Percentiles rank a stretch among this genome's conserved stretches.
phyloP scores from a whole-genome alignment of 2,113 vertebrate species.

The Osmerus mordax region DNA sequence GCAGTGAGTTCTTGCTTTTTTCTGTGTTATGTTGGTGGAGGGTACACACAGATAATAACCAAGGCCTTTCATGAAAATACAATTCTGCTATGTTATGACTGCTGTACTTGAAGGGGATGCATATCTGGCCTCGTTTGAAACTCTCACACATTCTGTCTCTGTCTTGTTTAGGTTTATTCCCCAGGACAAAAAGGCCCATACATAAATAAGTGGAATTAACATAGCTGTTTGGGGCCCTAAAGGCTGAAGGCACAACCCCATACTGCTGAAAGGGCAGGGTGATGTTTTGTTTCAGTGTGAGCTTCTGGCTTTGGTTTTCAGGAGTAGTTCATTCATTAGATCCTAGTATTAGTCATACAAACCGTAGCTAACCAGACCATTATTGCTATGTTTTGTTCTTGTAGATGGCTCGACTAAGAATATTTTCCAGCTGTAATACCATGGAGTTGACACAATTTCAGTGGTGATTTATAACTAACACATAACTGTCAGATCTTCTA shows the following conservation, averaged over 20 bases:
- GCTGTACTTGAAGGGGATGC: too few relatives aligned
- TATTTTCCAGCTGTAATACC: too few relatives aligned
- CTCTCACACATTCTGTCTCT: not conserved
- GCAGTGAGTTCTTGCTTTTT: too few relatives aligned
- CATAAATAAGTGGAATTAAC: conserved; percentile 48
- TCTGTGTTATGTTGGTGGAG: too few relatives aligned
- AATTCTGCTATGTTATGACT: too few relatives aligned
- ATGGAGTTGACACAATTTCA: too few relatives aligned
- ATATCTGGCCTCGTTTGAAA: conserved; percentile 1
- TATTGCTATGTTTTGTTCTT: not conserved
- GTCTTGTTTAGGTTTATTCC: conserved; percentile 22
- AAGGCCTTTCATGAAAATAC: too few relatives aligned
- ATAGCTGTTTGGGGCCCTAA: conserved; percentile 30
- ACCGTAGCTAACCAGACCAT: not conserved
- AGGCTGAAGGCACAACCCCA: not conserved
- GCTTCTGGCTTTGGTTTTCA: not conserved
- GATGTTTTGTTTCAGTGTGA: not conserved
- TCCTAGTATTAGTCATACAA: too few relatives aligned
- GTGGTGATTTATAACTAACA: too few relatives aligned
- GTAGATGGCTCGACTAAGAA: not conserved
- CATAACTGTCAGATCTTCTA: too few relatives aligned
- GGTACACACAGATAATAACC: too few relatives aligned
- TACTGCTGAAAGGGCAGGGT: not conserved
- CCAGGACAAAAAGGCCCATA: conserved; percentile 38
- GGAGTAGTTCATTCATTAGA: not conserved